Percentiles rank a stretch among this genome's conserved stretches.
phyloP scores from a whole-genome alignment of 2,797 vertebrate species.

The Peromyscus melanophrys region DNA sequence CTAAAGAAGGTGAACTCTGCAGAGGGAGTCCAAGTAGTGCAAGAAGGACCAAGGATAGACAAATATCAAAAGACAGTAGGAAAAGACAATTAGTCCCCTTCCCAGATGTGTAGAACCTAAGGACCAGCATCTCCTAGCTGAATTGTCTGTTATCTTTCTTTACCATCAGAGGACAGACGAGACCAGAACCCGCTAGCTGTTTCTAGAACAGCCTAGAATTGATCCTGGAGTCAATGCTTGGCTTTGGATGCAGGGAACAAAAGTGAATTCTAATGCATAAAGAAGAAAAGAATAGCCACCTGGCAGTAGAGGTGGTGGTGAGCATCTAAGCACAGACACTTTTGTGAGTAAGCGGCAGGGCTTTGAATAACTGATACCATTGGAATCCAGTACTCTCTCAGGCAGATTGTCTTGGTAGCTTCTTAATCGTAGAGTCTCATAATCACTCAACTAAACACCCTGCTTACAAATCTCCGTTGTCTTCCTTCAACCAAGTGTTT shows the following conservation, averaged over 20 bases:
- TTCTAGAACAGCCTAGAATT: slow-evolving; percentile 8
- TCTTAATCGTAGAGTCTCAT: neutral
- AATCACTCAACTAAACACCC: neutral
- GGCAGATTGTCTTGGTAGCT: neutral
- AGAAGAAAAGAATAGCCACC: neutral
- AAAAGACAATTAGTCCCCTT: neutral
- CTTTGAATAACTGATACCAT: neutral
- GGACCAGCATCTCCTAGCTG: neutral
- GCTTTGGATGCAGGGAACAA: neutral
- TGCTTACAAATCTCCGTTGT: neutral
- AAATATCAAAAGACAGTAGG: neutral
- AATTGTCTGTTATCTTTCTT: neutral
- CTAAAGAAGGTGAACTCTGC: neutral
- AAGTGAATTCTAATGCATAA: neutral
- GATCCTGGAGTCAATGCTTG: neutral
- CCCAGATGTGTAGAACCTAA: neutral
- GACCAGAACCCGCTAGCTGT: neutral
- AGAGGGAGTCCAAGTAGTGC: neutral
- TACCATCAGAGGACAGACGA: neutral
- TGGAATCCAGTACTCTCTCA: neutral
- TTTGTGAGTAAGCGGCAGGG: neutral
- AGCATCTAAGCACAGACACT: neutral
- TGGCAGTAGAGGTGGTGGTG: neutral
- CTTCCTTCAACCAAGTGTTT: neutral
- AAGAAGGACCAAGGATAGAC: neutral